These are phyloP conservation scores for Epistrophe grossulariae DNA, from an alignment of 2,888 invertebrate species.

Conservation along the genomic window DNA sequence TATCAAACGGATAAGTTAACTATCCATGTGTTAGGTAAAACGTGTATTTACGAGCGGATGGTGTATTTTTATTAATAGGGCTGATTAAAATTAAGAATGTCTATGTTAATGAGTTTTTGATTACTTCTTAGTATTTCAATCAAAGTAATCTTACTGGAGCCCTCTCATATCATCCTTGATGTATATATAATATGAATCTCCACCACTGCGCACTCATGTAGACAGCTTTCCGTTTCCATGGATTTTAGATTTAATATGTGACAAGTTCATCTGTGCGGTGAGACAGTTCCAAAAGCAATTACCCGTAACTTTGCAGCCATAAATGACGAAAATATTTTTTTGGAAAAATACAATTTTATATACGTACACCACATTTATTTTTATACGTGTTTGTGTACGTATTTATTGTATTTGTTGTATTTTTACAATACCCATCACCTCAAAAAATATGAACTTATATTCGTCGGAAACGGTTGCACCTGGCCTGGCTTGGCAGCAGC, in stretches of 20 bases:
- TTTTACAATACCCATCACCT: background rate
- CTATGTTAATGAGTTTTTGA: no score
- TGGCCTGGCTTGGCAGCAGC: background rate
- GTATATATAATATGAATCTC: background rate
- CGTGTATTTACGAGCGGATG: no score
- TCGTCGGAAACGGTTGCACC: conserved; percentile 29
- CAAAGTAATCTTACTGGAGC: background rate
- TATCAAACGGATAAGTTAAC: no score
- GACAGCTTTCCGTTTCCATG: background rate
- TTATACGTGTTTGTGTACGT: background rate
- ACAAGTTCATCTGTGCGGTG: conserved; percentile 50
- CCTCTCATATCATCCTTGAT: background rate
- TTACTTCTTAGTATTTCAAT: background rate
- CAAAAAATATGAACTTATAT: background rate
- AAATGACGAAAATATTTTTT: conserved; percentile 12
- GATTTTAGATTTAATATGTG: conserved; percentile 1
- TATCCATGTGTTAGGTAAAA: no score
- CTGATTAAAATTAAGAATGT: no score
- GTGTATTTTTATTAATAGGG: no score
- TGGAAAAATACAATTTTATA: conserved; percentile 11
- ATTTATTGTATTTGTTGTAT: background rate
- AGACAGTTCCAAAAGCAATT: conserved; percentile 61
- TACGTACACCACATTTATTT: background rate
- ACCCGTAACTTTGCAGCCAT: conserved; percentile 36
- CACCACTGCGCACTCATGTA: background rate